Base-by-base conservation (phyloP, 1,140 invertebrate genomes). In the Mya arenaria region DNA sequence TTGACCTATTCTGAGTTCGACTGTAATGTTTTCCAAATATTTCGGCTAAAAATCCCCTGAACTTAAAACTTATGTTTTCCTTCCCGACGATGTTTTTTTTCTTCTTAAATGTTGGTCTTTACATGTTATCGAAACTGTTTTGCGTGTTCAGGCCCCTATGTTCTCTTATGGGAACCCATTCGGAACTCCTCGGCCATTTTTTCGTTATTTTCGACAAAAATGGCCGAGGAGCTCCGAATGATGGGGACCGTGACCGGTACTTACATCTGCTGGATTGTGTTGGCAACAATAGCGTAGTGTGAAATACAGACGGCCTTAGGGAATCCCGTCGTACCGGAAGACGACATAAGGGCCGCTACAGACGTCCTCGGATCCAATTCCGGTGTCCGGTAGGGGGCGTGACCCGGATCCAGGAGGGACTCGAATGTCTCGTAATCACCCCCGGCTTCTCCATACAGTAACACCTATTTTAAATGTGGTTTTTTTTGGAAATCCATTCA, bases 341-440 rank as follows among this genome's bases (percentile, higher is more conserved):
- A 73, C 48, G 69, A 73, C 69, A 73, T 56, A 19, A 56, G 30
- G 17, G 69, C 69, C 13, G 32, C 69, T 13, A 73, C 28, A 58
- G 15, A 25, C 1, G 32, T 58, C 32, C 58, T 73, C n/a, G 69
- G 48, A 34, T 73, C 69, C 56, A 28, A 6, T 4, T 25, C 55
- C 19, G 69, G 55, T 2, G 55, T 25, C 19, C 23, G 15, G 23
- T 69, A 69, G 2, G 19, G 2, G 30, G 19, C 39, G 23, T 48
- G 4, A 19, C 32, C 19, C 23, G 4, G 3, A 19, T 69, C 25
- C 15, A 52, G n/a, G 2, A 69, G 39, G 4, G 66, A 69, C 25
- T 48, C 10, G 25, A 69, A 48, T 23, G 39, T 23, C 36, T 23
- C 36, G 19, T 52, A 41, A n/a, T n/a, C n/a, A 2, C 66, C 66